Percentiles rank a stretch among this genome's conserved stretches.
Conservation (phyloP, 2,797 vertebrate species). For the Anguilla obscura region DNA sequence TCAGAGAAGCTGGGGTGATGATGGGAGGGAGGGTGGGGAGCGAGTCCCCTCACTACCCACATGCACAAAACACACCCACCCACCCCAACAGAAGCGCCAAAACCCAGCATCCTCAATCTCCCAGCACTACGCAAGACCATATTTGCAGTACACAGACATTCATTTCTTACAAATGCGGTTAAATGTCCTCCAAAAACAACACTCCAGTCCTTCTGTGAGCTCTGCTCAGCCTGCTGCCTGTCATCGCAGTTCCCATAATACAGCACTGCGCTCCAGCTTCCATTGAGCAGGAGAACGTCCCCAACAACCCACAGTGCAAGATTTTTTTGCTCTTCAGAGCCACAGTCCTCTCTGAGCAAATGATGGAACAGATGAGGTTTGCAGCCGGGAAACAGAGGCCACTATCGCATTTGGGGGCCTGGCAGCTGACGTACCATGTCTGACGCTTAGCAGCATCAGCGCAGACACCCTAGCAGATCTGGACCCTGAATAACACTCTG, state of each 20-base stretch:
- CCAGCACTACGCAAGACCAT: not conserved
- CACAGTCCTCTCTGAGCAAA: not conserved
- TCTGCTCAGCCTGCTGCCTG: not conserved
- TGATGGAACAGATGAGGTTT: not conserved
- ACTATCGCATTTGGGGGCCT: not conserved
- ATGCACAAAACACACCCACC: too few relatives aligned
- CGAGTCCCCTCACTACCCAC: not conserved
- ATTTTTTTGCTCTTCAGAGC: not conserved
- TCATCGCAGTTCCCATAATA: not conserved
- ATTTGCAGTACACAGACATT: not conserved
- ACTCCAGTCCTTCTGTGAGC: constrained; percentile 11
- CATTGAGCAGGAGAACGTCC: not conserved
- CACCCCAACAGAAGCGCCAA: not conserved
- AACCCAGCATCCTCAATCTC: not conserved
- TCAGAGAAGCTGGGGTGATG: not conserved
- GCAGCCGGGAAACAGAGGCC: not conserved
- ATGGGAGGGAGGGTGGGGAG: not conserved
- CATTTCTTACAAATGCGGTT: not conserved
- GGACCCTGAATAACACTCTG: not conserved
- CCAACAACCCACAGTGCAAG: not conserved
- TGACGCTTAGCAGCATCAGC: not conserved
- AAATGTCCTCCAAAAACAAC: not conserved
- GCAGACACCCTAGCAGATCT: not conserved
- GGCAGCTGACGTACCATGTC: not conserved
- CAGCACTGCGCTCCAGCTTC: not conserved